Conservation (phyloP, 2,113 vertebrate species). For the Rostratula benghalensis region DNA sequence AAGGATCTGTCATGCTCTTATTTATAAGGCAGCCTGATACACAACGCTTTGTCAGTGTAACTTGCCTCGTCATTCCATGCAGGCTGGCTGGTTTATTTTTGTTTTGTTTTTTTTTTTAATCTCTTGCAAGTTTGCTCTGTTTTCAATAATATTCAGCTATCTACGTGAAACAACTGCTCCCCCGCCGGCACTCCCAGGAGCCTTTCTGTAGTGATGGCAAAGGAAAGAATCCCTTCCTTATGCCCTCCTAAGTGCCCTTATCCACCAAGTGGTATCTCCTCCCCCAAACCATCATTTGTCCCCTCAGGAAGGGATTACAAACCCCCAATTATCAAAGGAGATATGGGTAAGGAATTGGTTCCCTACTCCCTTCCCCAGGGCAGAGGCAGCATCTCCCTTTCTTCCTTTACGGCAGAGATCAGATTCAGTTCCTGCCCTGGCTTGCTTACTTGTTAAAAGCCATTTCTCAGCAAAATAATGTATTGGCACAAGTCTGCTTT, state of each 20-base stretch:
- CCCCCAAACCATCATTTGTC: neutral
- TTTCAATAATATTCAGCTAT: neutral
- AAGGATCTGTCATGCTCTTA: neutral
- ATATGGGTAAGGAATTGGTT: neutral
- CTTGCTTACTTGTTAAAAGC: neutral
- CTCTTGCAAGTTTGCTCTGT: neutral
- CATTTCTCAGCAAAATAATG: neutral
- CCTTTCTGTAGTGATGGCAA: neutral
- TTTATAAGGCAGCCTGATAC: neutral
- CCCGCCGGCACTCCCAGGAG: accelerated
- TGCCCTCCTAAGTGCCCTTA: neutral
- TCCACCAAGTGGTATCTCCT: neutral
- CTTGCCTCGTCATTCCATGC: neutral
- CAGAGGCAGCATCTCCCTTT: neutral
- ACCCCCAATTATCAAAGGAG: no score
- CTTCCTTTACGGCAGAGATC: neutral
- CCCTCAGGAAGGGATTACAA: no score
- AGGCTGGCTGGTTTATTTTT: neutral
- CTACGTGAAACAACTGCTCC: neutral
- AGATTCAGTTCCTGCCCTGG: neutral
- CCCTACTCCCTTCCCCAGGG: neutral
- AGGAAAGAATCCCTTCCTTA: neutral
- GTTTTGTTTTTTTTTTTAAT: neutral
- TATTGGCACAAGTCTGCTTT: neutral
- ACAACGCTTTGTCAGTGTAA: neutral